Evolutionary conservation across 2,113 vertebrate species (phyloP), one percentile per base, ranked within the genome.

Genomic region (Lonchura striata): DNA sequence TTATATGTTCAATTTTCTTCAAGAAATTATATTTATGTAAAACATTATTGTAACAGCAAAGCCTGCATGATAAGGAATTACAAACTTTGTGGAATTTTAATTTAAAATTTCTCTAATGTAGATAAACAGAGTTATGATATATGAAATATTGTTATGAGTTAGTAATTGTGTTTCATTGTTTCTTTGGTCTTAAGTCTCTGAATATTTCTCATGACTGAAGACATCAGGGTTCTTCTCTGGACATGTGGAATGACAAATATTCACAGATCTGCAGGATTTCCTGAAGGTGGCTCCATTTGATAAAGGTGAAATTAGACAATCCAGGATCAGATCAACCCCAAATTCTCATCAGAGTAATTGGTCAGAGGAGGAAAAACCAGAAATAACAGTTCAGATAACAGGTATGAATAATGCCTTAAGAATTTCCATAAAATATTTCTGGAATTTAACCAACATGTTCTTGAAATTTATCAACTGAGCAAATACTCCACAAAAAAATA

Each of bases 271-370:
- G 2, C 63, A 81, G 57, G 57, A 65, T 69, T 86, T 97, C 95
- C 95, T 95, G 95, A 96, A 97, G 96, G 91, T 95, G 90, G 94
- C 93, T 96, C 93, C 76, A 94, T 95, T 90, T 92, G 85, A 86
- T 82, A 96, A 96, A 96, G 49, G 90, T 92, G 95, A 97, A 84
- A 5, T 90, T 71, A 92, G 46, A 78, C 22, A 81, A 81, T 33
- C 42, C 50, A 74, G 30, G 15, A 82, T 52, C 12, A 83, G 13
- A 30, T 75, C 28, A 86, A 30, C 7, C 41, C 15, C 41, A 91
- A 71, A 90, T 71, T 93, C 59, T 78, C 68, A 61, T 33, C 33
- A 46, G 6, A 54, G 9, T 33, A 22, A 39, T 72, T 54, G 18
- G 6, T 65, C 50, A 86, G 37, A 82, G 56, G 25, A 68, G 13